Conservation (phyloP, 1,140 invertebrate genomes). For the Panonychus citri region DNA sequence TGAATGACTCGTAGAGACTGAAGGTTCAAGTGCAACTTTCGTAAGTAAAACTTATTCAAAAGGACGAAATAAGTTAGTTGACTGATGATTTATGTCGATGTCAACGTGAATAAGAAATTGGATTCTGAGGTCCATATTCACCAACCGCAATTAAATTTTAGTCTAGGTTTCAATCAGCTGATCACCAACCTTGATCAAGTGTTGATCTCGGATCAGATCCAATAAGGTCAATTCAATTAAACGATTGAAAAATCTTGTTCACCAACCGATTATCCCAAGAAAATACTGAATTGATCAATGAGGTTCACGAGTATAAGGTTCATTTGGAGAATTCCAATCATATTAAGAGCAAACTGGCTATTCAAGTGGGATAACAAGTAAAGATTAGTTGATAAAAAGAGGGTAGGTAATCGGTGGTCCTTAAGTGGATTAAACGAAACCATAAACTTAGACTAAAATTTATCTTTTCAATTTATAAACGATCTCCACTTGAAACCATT, state of each 20-base stretch:
- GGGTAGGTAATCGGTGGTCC: constrained; percentile 26
- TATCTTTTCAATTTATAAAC: constrained; percentile 32
- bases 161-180: too few species aligned
- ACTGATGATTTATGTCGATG: background rate
- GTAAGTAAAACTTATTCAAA: constrained; percentile 33
- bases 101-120: constrained; percentile 68
- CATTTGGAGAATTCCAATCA: constrained; percentile 74
- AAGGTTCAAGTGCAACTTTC: constrained; percentile 87
- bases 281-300: constrained; percentile 76
- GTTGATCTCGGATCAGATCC: too few species aligned
- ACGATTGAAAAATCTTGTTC: constrained; percentile 64
- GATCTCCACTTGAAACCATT: constrained; percentile 56
- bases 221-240: too few species aligned
- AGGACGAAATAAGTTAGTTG: background rate
- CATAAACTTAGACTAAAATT: too few species aligned
- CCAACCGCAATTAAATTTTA: constrained; percentile 79
- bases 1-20: constrained; percentile 87
- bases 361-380: constrained; percentile 76
- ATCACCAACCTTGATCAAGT: too few species aligned
- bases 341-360: constrained; percentile 57
- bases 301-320: constrained; percentile 82
- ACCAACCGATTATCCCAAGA: constrained; percentile 39
- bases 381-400: constrained; percentile 78
- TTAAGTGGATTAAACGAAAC: too few species aligned
- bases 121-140: constrained; percentile 77